A percentile compares a stretch with the other conserved stretches of the same genome.
These are phyloP conservation scores for Spodoptera exigua DNA, from an alignment of 2,888 invertebrate species.

Conservation along the genomic window DNA sequence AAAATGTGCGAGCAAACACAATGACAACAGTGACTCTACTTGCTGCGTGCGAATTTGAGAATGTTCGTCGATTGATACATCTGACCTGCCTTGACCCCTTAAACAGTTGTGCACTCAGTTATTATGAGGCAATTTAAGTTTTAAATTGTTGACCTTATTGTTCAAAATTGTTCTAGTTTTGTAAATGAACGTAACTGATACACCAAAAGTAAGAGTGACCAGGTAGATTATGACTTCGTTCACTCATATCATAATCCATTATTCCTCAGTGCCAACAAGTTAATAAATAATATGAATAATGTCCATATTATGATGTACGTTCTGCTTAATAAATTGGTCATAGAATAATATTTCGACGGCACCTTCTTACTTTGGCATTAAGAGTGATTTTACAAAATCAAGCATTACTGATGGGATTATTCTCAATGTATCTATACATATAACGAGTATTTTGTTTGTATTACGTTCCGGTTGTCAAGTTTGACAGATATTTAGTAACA, in stretches of 20 bases:
- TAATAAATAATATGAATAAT: no score
- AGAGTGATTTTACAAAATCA: no score
- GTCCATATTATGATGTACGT: no score
- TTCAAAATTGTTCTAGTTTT: no score
- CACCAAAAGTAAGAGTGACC: no score
- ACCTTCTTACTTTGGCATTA: no score
- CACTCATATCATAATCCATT: no score
- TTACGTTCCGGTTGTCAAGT: background rate
- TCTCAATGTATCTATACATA: background rate
- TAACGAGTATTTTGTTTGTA: background rate
- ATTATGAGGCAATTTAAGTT: background rate
- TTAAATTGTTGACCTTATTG: constrained; percentile 2
- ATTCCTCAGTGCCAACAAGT: no score
- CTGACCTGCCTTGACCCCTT: constrained; percentile 17
- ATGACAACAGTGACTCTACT: background rate
- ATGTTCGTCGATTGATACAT: constrained; percentile 17
- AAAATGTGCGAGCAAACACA: constrained; percentile 4
- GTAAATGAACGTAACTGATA: no score
- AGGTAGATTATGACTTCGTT: no score
- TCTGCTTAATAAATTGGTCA: no score
- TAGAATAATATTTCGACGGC: no score
- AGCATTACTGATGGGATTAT: background rate
- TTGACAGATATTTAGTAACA: constrained; percentile 7
- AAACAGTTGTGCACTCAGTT: constrained; percentile 10
- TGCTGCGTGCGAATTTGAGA: constrained; percentile 11